Percentiles rank a stretch among this genome's conserved stretches.
Conservation (phyloP, 2,888 invertebrate species). For the Troides helena region DNA sequence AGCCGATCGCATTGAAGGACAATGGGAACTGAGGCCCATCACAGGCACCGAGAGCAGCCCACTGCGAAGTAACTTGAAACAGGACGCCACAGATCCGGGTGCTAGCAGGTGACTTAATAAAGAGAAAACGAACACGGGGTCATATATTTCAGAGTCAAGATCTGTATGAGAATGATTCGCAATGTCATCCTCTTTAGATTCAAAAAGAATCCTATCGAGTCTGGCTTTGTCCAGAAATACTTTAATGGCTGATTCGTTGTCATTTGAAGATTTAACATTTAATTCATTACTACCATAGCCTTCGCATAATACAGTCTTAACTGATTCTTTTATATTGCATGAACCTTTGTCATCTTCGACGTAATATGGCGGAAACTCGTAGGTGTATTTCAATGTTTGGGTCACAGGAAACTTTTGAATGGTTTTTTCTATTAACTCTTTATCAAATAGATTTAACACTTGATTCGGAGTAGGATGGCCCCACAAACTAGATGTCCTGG, state of each 20-base stretch:
- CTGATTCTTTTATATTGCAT: constrained; percentile 22
- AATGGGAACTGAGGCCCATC: constrained; percentile 84
- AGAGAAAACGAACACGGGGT: constrained; percentile 90
- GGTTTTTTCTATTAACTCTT: constrained; percentile 83
- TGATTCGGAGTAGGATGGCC: constrained; percentile 86
- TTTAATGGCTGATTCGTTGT: constrained; percentile 47
- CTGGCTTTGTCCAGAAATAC: constrained; percentile 46
- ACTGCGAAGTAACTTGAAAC: constrained; percentile 84
- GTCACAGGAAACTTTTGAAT: constrained; percentile 85
- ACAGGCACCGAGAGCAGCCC: constrained; percentile 87
- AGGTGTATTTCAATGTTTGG: constrained; percentile 77
- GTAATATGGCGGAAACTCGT: constrained; percentile 49
- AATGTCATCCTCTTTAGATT: constrained; percentile 45
- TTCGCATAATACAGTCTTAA: constrained; percentile 42
- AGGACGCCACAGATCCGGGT: constrained; percentile 86
- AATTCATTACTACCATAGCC: constrained; percentile 45
- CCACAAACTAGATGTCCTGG: constrained; percentile 79
- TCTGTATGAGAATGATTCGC: constrained; percentile 47
- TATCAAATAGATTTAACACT: constrained; percentile 85
- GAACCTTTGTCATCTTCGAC: constrained; percentile 32
- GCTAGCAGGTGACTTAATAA: constrained; percentile 87
- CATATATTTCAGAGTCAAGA: constrained; percentile 81
- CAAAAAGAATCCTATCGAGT: constrained; percentile 41
- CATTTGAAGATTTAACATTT: constrained; percentile 45
- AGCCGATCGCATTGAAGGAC: constrained; percentile 83